Base-by-base conservation (phyloP, 2,888 invertebrate genomes). In the Apodemia zela region DNA sequence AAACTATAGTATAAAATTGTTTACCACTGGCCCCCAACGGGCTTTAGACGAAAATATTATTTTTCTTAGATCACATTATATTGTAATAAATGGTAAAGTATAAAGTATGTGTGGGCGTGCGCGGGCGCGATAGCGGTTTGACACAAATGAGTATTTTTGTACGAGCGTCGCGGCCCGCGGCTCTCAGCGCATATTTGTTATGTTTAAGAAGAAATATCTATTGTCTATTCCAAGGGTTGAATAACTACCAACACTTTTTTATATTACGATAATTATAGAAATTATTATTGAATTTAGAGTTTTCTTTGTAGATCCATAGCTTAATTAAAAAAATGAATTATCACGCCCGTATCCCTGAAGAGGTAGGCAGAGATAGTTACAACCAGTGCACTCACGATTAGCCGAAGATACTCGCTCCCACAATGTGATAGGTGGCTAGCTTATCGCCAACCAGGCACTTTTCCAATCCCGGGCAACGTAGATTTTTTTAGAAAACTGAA, bases 251-350 rank as follows among this genome's bases (percentile, higher is more conserved):
- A 91, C 90, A 92, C 92, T 92, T 92, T 92, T 92, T 92, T 92
- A 92, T 92, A 92, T 91, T 91, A 92, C 90, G 89, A 92, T 92
- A 92, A 92, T 92, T 92, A 92, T 92, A 92, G 92, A 92, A 91
- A 92, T 92, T 92, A 92, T 92, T 92, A 92, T 92, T 92, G 92
- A 92, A 78, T 65, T 62, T 67, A 74, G 79, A 71, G 81, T 87
- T 86, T 81, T 67, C 61, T 71, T 64, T 66, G 33, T 51, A 18
- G 25, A n/a, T n/a, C n/a, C n/a, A n/a, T n/a, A n/a, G n/a, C n/a
- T n/a, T n/a, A n/a, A n/a, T n/a, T n/a, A n/a, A n/a, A n/a, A n/a
- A n/a, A n/a, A n/a, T n/a, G n/a, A n/a, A n/a, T n/a, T n/a, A n/a
- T n/a, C n/a, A n/a, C n/a, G n/a, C n/a, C n/a, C n/a, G n/a, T n/a